Evolutionary conservation across 2,113 vertebrate genomes (phyloP).

Genomic region (Triplophysa siluroides): DNA sequence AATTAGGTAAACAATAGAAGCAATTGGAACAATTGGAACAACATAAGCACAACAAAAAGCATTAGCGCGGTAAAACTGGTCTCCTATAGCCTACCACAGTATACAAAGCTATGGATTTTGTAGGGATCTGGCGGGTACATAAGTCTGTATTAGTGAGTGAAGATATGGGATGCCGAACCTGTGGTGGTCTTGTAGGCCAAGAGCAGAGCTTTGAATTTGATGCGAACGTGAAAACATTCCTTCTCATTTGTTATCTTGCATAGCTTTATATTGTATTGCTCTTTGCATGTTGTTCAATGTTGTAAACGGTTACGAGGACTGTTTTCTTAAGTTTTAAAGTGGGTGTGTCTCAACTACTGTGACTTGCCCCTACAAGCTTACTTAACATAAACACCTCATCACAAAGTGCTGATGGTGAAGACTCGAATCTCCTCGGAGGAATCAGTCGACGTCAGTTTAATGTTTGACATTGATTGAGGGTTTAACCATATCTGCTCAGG

Average conservation of each 20-base stretch:
- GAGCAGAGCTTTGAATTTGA: too few relatives aligned
- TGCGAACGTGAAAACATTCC: too few relatives aligned
- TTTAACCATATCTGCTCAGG: constrained; percentile 17
- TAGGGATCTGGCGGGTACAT: too few relatives aligned
- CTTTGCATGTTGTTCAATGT: not conserved
- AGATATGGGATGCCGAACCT: too few relatives aligned
- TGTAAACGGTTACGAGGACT: not conserved
- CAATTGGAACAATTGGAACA: too few relatives aligned
- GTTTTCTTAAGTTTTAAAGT: not conserved
- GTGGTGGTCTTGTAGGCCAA: too few relatives aligned
- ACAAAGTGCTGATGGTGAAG: not conserved
- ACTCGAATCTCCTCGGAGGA: not conserved
- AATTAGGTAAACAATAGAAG: too few relatives aligned
- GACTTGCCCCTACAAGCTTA: not conserved
- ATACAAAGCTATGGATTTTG: too few relatives aligned
- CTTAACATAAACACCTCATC: not conserved
- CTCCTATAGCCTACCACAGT: too few relatives aligned
- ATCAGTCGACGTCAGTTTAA: not conserved
- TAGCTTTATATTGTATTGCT: not conserved
- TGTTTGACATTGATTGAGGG: not conserved
- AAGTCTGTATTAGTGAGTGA: too few relatives aligned
- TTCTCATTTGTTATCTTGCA: not conserved
- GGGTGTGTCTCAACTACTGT: not conserved
- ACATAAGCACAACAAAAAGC: too few relatives aligned
- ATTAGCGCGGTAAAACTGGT: too few relatives aligned